These are phyloP conservation scores for Philhelius pedissequus DNA, from an alignment of 2,888 invertebrate species.

Conservation along the genomic window DNA sequence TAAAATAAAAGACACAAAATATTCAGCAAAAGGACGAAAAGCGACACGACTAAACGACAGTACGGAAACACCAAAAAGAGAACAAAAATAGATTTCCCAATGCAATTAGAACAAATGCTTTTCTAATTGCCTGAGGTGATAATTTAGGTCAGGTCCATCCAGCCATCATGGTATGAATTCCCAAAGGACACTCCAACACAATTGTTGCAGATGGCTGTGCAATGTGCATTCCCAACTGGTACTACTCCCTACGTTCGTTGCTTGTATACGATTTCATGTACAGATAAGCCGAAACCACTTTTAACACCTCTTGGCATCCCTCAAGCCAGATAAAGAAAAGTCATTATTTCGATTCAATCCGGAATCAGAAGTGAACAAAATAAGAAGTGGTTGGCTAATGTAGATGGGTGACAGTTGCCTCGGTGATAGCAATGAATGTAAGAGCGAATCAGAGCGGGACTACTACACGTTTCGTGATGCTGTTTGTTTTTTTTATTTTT, in stretches of 20 bases:
- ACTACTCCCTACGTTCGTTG: too few species aligned
- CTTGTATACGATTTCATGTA: too few species aligned
- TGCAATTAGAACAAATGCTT: slow-evolving; percentile 59
- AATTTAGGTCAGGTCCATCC: slow-evolving; percentile 44
- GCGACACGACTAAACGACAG: background rate
- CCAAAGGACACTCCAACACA: slow-evolving; percentile 4
- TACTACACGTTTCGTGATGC: too few species aligned
- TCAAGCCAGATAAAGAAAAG: background rate
- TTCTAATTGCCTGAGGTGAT: slow-evolving; percentile 65
- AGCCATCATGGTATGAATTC: background rate
- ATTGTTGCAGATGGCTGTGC: slow-evolving; percentile 5
- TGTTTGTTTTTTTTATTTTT: too few species aligned
- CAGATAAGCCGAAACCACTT: slow-evolving; percentile 5
- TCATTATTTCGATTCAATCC: background rate
- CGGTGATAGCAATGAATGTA: background rate
- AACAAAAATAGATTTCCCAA: slow-evolving; percentile 32
- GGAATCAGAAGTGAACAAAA: background rate
- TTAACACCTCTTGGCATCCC: slow-evolving; percentile 3
- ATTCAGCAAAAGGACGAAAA: background rate
- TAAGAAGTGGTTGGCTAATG: background rate
- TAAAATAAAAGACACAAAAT: slow-evolving; percentile 4
- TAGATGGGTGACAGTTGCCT: background rate
- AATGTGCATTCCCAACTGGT: background rate
- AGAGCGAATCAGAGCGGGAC: too few species aligned
- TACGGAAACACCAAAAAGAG: background rate